phyloP scores from a whole-genome alignment of 2,888 invertebrate species.

The Perizoma flavofasciatum region DNA sequence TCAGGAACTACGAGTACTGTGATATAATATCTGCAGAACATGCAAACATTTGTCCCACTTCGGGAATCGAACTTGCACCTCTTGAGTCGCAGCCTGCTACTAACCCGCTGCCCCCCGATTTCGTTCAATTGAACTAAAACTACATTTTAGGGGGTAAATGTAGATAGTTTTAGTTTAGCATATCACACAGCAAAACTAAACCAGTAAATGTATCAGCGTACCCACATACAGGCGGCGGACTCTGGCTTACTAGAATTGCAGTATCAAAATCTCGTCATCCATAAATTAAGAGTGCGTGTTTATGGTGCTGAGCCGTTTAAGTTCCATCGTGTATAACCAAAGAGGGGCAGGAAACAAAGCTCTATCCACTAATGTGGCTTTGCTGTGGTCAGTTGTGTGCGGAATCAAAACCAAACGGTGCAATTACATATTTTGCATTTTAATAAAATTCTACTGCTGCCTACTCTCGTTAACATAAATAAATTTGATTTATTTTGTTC shows the following conservation, averaged over 20 bases:
- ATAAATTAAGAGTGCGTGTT: slow-evolving; percentile 69
- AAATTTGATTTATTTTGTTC: too few relatives aligned
- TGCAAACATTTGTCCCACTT: too few relatives aligned
- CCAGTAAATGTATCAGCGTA: slow-evolving; percentile 10
- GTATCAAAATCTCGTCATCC: slow-evolving; percentile 70
- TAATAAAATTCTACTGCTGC: too few relatives aligned
- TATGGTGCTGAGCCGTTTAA: slow-evolving; percentile 62
- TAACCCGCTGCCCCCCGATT: too few relatives aligned
- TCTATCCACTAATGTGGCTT: slow-evolving; percentile 29
- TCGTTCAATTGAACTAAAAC: neutral
- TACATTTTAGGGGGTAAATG: slow-evolving; percentile 9
- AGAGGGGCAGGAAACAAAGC: slow-evolving; percentile 55
- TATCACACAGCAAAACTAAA: slow-evolving; percentile 10
- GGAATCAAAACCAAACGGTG: slow-evolving; percentile 17
- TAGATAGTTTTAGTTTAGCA: too few relatives aligned
- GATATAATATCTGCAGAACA: too few relatives aligned
- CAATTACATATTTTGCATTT: slow-evolving; percentile 4
- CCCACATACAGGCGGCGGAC: slow-evolving; percentile 3
- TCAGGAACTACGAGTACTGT: too few relatives aligned
- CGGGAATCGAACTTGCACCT: too few relatives aligned
- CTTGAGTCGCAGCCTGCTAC: too few relatives aligned
- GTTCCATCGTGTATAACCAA: slow-evolving; percentile 70
- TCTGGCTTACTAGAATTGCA: slow-evolving; percentile 12
- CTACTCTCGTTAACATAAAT: too few relatives aligned
- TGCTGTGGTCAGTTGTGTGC: slow-evolving; percentile 18